Evolutionary conservation across 2,113 vertebrate species (phyloP).

Genomic region (Marmota monax): DNA sequence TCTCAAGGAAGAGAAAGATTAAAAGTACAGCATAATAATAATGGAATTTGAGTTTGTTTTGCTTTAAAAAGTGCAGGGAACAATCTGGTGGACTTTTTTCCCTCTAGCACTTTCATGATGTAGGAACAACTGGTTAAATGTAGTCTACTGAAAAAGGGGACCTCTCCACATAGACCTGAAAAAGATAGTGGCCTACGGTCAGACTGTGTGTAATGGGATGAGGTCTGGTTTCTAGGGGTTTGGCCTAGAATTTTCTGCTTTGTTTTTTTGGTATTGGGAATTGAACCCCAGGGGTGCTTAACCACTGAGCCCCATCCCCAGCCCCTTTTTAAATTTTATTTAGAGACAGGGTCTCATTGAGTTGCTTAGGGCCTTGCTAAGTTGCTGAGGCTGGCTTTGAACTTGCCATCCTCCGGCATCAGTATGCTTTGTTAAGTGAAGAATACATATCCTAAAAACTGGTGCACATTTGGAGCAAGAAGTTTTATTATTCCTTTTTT

Average conservation of each 20-base stretch:
- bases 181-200: not conserved
- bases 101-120: not conserved
- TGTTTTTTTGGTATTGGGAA: not conserved
- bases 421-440: not conserved
- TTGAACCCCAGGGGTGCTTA: no score
- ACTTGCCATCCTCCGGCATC: no score
- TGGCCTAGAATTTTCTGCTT: not conserved
- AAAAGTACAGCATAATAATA: not conserved
- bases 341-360: no score
- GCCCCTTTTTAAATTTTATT: no score
- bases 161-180: not conserved
- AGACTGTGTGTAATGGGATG: no score
- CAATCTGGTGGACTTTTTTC: not conserved
- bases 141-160: not conserved
- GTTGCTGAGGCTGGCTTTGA: no score
- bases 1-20: not conserved
- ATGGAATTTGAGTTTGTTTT: not conserved
- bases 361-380: no score
- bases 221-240: not conserved
- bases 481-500: not conserved
- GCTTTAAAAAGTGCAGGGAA: not conserved
- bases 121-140: constrained; percentile 31
- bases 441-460: constrained; percentile 6
- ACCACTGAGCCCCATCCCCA: no score
- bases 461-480: not conserved